phyloP scores from a whole-genome alignment of 1,140 invertebrate genomes.

The Aradophagus sp. region DNA sequence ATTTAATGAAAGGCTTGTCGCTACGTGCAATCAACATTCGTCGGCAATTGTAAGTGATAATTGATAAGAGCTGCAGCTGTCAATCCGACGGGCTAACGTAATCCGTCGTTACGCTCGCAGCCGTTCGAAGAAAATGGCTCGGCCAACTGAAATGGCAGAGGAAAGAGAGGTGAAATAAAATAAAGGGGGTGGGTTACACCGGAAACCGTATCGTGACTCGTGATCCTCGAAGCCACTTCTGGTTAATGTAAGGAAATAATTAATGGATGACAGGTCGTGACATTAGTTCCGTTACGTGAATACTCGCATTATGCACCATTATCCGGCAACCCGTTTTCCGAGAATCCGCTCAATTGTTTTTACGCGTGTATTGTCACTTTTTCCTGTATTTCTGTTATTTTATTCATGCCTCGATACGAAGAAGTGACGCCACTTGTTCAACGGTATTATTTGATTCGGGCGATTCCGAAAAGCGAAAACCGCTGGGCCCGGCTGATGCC shows the following conservation, averaged over 20 bases:
- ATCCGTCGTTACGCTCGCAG: constrained; percentile 18
- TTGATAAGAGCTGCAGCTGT: constrained; percentile 40
- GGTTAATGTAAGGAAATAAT: constrained; percentile 51
- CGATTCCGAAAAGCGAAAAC: constrained; percentile 7
- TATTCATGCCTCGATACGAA: constrained; percentile 20
- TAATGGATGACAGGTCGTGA: constrained; percentile 54
- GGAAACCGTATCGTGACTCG: constrained; percentile 55
- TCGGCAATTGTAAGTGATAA: constrained; percentile 18
- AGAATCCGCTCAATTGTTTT: constrained; percentile 48
- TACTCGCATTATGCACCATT: constrained; percentile 50
- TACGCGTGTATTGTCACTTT: constrained; percentile 42
- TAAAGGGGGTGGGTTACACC: constrained; percentile 24
- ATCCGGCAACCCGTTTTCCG: constrained; percentile 43
- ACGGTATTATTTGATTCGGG: constrained; percentile 2
- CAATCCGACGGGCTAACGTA: neutral
- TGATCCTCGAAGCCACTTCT: constrained; percentile 40
- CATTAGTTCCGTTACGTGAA: constrained; percentile 55
- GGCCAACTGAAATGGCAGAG: constrained; percentile 19
- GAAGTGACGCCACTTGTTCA: constrained; percentile 17
- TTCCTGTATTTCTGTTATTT: constrained; percentile 31
- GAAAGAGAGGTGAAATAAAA: constrained; percentile 12
- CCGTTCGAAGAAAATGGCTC: constrained; percentile 31
- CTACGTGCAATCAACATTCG: constrained; percentile 14
- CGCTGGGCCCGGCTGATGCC: neutral
- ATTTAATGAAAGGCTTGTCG: constrained; percentile 7